Base-by-base conservation (phyloP, 2,113 vertebrate genomes). In the Cervus canadensis region DNA sequence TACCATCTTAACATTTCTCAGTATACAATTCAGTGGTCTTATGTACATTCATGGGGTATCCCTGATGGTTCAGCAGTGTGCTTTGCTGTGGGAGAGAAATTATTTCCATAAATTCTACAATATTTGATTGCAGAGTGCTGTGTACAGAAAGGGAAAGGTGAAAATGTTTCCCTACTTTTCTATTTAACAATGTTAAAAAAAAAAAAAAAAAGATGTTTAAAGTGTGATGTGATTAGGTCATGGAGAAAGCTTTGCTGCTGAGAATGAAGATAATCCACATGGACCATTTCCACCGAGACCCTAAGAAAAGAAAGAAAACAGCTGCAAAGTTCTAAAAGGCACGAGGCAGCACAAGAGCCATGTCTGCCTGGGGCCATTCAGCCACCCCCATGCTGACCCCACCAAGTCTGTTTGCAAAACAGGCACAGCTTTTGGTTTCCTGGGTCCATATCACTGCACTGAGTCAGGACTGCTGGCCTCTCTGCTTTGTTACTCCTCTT, bases 51-150 rank as follows among this genome's bases (percentile, higher is more conserved):
- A 43, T 74, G 71, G 36, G 36, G 21, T 43, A 40, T 74, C 21
- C 71, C 11, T 74, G 36, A 74, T 43, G 36, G 21, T 21, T 74
- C 36, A 43, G 71, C 40, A 43, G 71, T 76, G 71, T 76, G 40
- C 71, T 76, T 26, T 76, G 12, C 71, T 76, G 23, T 76, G 40
- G 71, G 30, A 21, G 67, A 95, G 54, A 84, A 16, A 60, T 91
- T n/a, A 82, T 94, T 94, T 93, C 93, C 94, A 11, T 87, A 92
- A 92, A 87, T 76, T 59, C 36, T 76, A 67, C 95, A 87, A 50
- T 71, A 82, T 82, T 93, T 95, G 7, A 60, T 84, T 78, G 30
- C 33, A 85, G n/a, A 94, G 36, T 74, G 54, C 93, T 60, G 28
- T 45, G 43, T 83, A 82, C 45, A 95, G 56, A 91, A 95, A 94